phyloP scores from a whole-genome alignment of 2,113 vertebrate species.

The Corythornis vintsioides region DNA sequence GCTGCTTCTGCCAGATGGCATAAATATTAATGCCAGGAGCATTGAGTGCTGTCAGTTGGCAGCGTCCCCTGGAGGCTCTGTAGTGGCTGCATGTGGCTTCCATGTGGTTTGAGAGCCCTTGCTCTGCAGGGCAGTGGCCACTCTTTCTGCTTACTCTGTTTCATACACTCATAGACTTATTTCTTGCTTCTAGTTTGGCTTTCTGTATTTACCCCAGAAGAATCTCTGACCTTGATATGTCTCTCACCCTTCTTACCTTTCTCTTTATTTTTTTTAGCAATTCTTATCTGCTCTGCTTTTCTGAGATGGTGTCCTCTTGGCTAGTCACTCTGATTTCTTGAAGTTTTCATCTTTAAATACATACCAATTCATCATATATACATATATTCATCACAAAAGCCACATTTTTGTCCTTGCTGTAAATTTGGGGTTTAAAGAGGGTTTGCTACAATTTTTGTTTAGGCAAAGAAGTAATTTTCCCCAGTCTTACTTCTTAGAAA shows the following conservation, averaged over 20 bases:
- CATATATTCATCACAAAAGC: not conserved
- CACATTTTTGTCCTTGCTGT: not conserved
- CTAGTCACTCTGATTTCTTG: not conserved
- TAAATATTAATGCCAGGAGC: not conserved
- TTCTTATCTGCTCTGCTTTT: not conserved
- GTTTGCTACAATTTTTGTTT: not conserved
- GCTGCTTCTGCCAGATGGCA: not conserved
- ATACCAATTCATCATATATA: not conserved
- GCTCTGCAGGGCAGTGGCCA: not conserved
- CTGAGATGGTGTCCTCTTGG: not conserved
- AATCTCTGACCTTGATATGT: not conserved
- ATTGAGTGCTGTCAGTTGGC: not conserved
- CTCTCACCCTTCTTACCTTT: not conserved
- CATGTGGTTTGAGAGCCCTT: not conserved
- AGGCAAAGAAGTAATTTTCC: not conserved
- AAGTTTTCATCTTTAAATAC: not conserved
- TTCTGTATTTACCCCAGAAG: not conserved
- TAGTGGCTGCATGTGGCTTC: rapidly evolving
- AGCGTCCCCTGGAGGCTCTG: not conserved
- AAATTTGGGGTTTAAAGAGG: not conserved
- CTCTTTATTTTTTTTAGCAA: not conserved
- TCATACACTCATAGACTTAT: not conserved
- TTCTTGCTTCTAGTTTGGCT: not conserved
- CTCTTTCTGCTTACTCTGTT: not conserved
- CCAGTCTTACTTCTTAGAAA: not conserved